phyloP scores from a whole-genome alignment of 2,888 invertebrate species.

The Ormyrus rosae region DNA sequence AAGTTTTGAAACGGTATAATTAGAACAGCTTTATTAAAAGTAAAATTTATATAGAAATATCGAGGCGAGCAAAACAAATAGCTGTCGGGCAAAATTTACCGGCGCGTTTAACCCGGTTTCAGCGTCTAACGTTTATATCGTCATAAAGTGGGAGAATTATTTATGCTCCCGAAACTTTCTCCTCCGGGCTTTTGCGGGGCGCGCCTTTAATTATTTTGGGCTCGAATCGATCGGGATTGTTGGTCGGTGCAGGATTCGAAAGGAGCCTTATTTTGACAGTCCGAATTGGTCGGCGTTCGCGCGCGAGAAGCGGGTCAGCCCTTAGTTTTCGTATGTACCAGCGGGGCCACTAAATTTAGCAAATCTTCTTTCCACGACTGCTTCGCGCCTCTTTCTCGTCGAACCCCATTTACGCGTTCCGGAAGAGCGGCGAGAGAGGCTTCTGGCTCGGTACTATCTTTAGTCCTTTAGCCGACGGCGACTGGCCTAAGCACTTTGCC shows the following conservation, averaged over 20 bases:
- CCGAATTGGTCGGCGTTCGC: background rate
- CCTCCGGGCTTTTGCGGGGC: too few relatives aligned
- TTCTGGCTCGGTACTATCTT: conserved; percentile 58
- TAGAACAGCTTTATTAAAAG: too few relatives aligned
- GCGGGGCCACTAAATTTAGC: conserved; percentile 66
- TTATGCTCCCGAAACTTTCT: too few relatives aligned
- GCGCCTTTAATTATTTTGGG: too few relatives aligned
- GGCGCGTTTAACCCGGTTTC: too few relatives aligned
- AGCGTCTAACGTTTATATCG: too few relatives aligned
- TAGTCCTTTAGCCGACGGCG: conserved; percentile 53
- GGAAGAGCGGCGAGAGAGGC: conserved; percentile 39
- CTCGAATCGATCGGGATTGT: too few relatives aligned
- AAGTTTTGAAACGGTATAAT: too few relatives aligned
- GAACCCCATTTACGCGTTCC: conserved; percentile 58
- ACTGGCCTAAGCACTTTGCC: conserved; percentile 8
- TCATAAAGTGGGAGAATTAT: too few relatives aligned
- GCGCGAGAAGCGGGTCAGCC: conserved; percentile 59
- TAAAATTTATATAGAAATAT: too few relatives aligned
- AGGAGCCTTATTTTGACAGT: background rate
- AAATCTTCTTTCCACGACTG: conserved; percentile 55
- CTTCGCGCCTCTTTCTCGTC: conserved; percentile 49
- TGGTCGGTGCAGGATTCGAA: background rate
- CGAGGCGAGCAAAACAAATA: too few relatives aligned
- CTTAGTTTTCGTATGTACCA: conserved; percentile 56
- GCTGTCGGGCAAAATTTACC: too few relatives aligned